Base-by-base conservation (phyloP, 2,888 invertebrate genomes). In the Harpalus rufipes region DNA sequence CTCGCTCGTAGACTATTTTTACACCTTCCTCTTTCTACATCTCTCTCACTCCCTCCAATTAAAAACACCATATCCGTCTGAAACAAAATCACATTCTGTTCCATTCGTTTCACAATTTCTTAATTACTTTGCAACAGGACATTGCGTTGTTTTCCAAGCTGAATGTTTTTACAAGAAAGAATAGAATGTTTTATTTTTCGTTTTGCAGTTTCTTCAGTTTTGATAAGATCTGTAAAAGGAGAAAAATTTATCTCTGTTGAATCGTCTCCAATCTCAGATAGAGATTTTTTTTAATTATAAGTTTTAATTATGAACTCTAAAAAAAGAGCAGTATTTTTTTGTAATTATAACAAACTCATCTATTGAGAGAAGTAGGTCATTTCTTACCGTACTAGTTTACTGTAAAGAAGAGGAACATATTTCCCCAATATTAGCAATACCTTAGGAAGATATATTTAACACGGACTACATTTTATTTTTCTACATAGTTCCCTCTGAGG, bases 41-140 rank as follows among this genome's bases (percentile, higher is more conserved):
- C 32, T 68, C 4, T 68, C 32, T 39, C 10, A 7, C 32, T 68
- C 32, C 32, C 68, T 14, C 39, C 68, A 68, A 68, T 68, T 68
- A 63, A 25, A 63, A 63, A 63, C 25, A 63, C 63, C 63, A 25
- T 63, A 63, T 63, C 63, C 63, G 63, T 63, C 63, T 25, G 68
- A 68, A 68, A 68, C 39, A 68, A 32, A 68, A 32, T 68, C 32
- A 21, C 39, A 68, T 39, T 68, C 68, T 63, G 10, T 51, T 51
- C 59, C n/a, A 32, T 68, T 68, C 39, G 39, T 68, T 68, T n/a
- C 68, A 39, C 68, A 68, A 68, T 68, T 32, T 39, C 39, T 68
- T 68, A 68, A 68, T 68, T 68, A 68, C 68, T 68, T 68, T 68
- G 68, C 68, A 68, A 68, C 68, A 68, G 68, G 68, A 68, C 68